A percentile compares a stretch with the other conserved stretches of the same genome.
phyloP scores from a whole-genome alignment of 2,797 vertebrate genomes.

The Smutsia gigantea region DNA sequence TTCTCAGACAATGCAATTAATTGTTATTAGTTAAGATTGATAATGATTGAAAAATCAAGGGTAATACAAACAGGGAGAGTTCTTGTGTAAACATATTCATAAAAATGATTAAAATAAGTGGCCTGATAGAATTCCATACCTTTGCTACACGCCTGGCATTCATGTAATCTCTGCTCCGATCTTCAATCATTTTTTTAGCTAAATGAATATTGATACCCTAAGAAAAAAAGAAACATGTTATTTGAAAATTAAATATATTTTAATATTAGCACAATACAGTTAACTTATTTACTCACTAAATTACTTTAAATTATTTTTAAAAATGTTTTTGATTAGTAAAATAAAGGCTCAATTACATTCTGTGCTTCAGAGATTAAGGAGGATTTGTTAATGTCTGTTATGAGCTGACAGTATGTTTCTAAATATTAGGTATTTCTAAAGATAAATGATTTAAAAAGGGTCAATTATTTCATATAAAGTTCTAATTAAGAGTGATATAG shows the following conservation, averaged over 20 bases:
- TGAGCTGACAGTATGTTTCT: not conserved
- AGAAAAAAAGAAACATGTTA: conserved; percentile 61
- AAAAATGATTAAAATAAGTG: not conserved
- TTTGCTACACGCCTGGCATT: conserved; percentile 99
- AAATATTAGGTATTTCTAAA: conserved; percentile 5
- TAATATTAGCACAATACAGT: conserved; percentile 22
- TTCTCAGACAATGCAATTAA: not conserved
- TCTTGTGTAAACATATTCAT: not conserved
- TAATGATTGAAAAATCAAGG: conserved; percentile 41
- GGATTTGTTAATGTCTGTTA: not conserved
- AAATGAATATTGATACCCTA: conserved; percentile 99
- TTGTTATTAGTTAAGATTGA: conserved; percentile 8
- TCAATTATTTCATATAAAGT: conserved; percentile 54
- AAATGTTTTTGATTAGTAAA: not conserved
- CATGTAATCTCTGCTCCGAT: conserved; percentile 99
- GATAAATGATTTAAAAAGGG: conserved; percentile 11
- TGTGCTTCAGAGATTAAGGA: conserved; percentile 1
- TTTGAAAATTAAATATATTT: conserved; percentile 15
- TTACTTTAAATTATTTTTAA: conserved; percentile 26
- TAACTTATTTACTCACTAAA: conserved; percentile 8
- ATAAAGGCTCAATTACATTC: not conserved
- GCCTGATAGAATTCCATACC: conserved; percentile 85
- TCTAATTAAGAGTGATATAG: not conserved
- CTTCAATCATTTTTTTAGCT: conserved; percentile 99
- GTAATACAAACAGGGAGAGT: not conserved